Base-by-base conservation (phyloP, 2,797 vertebrate genomes). In the Siniperca undulata region DNA sequence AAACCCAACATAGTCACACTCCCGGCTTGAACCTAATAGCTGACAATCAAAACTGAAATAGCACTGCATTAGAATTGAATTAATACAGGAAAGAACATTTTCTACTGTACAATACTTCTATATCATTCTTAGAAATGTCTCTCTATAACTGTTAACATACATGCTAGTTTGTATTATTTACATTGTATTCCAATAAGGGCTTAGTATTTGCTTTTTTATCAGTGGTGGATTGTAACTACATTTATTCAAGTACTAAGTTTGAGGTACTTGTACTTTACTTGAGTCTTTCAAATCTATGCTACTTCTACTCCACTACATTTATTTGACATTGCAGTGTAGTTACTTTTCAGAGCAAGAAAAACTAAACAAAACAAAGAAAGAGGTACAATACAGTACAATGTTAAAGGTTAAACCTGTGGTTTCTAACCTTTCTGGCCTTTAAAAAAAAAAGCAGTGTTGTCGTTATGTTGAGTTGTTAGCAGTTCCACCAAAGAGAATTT, bases 1-100 rank as follows among this genome's bases (percentile, higher is more conserved):
- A 62, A 81, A 72, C 0, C n/a, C 30, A 5, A 30, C 62, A 71
- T 58, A 85, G 83, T 91, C 81, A 83, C 81, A 78, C 55, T 44
- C 34, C 20, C 22, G 0, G 27, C 56, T 73, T 62, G 38, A 42
- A 62, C 75, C 53, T 62, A 40, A 78, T 55, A 22, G 55, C 70
- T 11, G 27, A 48, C 53, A 67, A 66, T 81, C 48, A 60, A 61
- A 80, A 46, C 50, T 53, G 38, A 74, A 80, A 66, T 13, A 65
- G 30, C 62, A 0, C 8, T 13, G 19, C 34, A 44, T 67, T 36
- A 46, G 4, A 46, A 30, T 44, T 27, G 7, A 30, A 44, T 30
- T 40, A 69, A 60, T 44, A 34, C 40, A 65, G 19, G 58, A 55
- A 17, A 76, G 5, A 61, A 59, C n/a, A 4, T 62, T 60, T 70